phyloP scores from a whole-genome alignment of 2,797 vertebrate species.

The Zenarchopterus dispar region DNA sequence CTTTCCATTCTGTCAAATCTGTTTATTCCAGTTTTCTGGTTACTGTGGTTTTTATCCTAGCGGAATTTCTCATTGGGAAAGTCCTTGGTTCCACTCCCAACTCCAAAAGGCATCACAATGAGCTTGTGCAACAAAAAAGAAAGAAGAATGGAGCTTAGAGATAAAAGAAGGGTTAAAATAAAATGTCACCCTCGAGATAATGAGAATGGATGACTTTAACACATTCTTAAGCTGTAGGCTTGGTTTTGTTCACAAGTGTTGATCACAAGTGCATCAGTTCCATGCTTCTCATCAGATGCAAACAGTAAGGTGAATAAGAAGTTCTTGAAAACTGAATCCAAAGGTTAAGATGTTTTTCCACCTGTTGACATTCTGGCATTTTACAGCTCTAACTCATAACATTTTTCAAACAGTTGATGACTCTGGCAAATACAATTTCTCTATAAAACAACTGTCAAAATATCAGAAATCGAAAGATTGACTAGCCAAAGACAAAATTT shows the following conservation, averaged over 20 bases:
- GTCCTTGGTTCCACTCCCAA: slow-evolving; percentile 43
- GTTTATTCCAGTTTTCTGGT: slow-evolving; percentile 21
- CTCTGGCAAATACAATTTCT: neutral
- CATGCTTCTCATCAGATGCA: too few relatives aligned
- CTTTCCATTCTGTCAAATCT: slow-evolving; percentile 6
- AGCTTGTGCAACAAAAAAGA: slow-evolving; percentile 26
- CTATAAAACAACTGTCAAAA: neutral
- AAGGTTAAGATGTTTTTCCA: neutral
- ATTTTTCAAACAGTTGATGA: neutral
- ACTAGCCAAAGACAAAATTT: neutral
- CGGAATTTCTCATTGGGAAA: slow-evolving; percentile 10
- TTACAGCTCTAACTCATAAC: too few relatives aligned
- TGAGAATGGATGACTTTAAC: neutral
- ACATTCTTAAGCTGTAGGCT: neutral
- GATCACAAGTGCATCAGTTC: neutral
- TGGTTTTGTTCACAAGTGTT: neutral
- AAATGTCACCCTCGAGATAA: neutral
- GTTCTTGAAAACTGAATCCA: neutral
- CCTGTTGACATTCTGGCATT: too few relatives aligned
- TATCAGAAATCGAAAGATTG: neutral
- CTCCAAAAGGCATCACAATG: slow-evolving; percentile 38
- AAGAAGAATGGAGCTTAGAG: slow-evolving; percentile 10
- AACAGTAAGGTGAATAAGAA: neutral
- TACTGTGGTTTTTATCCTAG: slow-evolving; percentile 25
- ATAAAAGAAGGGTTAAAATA: neutral